These are phyloP conservation scores for Hydrotaea diabolus DNA, from an alignment of 2,888 invertebrate species.

Conservation along the genomic window DNA sequence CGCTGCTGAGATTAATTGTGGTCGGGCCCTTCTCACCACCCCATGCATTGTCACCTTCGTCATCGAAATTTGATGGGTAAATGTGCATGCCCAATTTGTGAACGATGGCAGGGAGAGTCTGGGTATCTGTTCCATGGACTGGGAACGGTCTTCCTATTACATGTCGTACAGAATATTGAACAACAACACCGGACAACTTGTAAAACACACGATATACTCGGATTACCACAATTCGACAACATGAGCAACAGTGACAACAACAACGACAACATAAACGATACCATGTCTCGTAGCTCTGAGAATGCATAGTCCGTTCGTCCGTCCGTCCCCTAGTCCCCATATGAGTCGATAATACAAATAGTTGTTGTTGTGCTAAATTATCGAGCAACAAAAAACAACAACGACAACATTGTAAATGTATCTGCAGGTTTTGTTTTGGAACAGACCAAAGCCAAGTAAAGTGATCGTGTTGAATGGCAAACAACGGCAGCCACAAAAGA, in stretches of 20 bases:
- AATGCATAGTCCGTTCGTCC: conserved; percentile 10
- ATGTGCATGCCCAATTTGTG: background rate
- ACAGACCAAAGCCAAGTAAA: conserved; percentile 5
- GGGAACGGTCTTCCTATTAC: conserved; percentile 13
- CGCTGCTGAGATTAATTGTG: no score
- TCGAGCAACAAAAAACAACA: conserved; percentile 34
- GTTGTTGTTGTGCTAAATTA: conserved; percentile 20
- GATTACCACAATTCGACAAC: conserved; percentile 53
- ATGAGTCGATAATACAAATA: background rate
- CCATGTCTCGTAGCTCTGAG: conserved; percentile 4
- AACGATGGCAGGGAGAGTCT: background rate
- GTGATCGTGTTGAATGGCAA: conserved; percentile 33
- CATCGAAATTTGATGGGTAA: background rate
- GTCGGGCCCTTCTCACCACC: background rate
- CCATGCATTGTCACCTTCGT: background rate
- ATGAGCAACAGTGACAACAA: conserved; percentile 44
- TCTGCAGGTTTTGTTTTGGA: conserved; percentile 17
- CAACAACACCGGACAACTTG: conserved; percentile 49
- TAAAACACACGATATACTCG: conserved; percentile 56
- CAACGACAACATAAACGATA: conserved; percentile 38
- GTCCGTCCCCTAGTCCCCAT: background rate
- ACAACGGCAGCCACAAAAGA: conserved; percentile 1
- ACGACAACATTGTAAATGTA: conserved; percentile 7
- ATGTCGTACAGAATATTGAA: background rate
- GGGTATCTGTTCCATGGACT: background rate